Base-by-base conservation (phyloP, 2,113 vertebrate species). In the Scytalopus superciliaris region DNA sequence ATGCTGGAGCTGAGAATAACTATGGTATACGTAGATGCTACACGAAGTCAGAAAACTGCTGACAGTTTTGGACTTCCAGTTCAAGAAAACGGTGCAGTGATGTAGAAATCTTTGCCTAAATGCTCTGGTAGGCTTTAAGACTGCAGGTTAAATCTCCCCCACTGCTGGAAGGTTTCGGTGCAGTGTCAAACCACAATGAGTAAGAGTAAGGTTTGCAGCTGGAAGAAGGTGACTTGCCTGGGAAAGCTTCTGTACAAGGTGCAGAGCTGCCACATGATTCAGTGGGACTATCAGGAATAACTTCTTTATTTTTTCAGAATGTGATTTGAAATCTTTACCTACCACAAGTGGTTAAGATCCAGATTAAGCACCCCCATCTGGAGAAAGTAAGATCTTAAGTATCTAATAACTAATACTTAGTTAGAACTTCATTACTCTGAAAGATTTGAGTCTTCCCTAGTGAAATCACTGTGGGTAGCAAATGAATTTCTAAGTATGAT, bases 401-500 rank as follows among this genome's bases (percentile, higher is more conserved):
- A 93, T 57, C 35, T 74, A 93, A 93, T 94, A 96, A 95, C 91
- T 95, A 96, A 93, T 66, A 82, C 68, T 89, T 91, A 86, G 0
- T 81, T 91, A 88, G 33, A 87, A 73, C 44, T 86, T 56, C 21
- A 83, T 94, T 95, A 94, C 16, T 12, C 40, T 77, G 91, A 83
- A 97, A 93, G 56, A 60, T 42, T 60, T 72, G 68, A 77, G 85
- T 31, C 75, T 68, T 90, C 47, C 42, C 78, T 52, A 72, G 42
- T 86, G 84, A 95, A 95, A 94, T 88, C 44, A 81, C 52, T 70
- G 45, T 4, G 25, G 63, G 59, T 68, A 87, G 67, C n/a, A 95
- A 97, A 95, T 91, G 62, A 45, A 93, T 88, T 94, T 95, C 30
- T 93, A 94, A 97, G 78, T 77, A 87, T 85, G 70, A 91, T 95